phyloP scores from a whole-genome alignment of 2,888 invertebrate species.

The Platycheirus albimanus region DNA sequence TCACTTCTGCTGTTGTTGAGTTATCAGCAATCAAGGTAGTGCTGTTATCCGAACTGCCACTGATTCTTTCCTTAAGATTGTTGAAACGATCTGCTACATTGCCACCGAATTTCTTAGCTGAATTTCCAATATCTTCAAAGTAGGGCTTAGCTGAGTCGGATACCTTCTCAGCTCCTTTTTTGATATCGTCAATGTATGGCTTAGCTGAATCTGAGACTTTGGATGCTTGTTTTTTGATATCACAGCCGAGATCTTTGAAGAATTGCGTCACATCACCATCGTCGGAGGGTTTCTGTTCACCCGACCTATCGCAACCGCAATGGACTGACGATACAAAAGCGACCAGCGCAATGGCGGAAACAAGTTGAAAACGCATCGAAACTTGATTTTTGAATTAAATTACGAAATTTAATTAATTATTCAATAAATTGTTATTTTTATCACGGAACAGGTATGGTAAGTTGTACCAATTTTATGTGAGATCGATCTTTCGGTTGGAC shows the following conservation, averaged over 20 bases:
- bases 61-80: constrained; percentile 79
- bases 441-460: background rate
- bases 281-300: constrained; percentile 67
- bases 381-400: constrained; percentile 12
- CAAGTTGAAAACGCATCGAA: constrained; percentile 45
- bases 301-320: constrained; percentile 63
- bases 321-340: constrained; percentile 35
- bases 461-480: background rate
- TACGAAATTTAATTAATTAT: background rate
- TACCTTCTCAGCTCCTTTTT: constrained; percentile 78
- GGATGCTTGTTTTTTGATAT: constrained; percentile 78
- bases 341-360: constrained; percentile 27
- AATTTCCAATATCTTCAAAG: constrained; percentile 78
- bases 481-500: constrained; percentile 2
- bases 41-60: constrained; percentile 72
- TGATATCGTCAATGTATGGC: constrained; percentile 78
- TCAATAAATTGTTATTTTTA: background rate
- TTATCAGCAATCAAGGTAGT: background rate
- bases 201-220: constrained; percentile 78
- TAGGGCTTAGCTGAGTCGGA: constrained; percentile 79
- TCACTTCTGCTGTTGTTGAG: background rate
- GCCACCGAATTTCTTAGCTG: constrained; percentile 78
- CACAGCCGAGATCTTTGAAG: constrained; percentile 79
- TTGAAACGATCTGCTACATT: constrained; percentile 79
- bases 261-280: constrained; percentile 78